phyloP scores from a whole-genome alignment of 1,140 invertebrate genomes.

The Glossosoma conforme region DNA sequence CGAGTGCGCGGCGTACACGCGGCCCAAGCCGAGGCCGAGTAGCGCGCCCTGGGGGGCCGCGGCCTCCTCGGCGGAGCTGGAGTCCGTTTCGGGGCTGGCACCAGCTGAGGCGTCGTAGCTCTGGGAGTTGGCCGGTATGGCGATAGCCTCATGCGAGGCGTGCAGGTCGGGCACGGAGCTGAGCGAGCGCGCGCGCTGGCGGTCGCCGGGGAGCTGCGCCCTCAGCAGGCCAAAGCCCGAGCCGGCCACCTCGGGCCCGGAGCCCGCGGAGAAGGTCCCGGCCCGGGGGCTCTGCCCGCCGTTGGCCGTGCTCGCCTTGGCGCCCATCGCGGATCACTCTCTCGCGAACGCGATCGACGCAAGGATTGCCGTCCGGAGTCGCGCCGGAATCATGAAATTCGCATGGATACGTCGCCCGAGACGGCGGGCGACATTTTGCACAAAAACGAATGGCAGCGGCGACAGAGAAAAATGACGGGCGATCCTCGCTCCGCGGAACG shows the following conservation, averaged over 20 bases:
- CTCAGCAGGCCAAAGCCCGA: constrained; percentile 68
- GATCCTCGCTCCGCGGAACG: too few relatives aligned
- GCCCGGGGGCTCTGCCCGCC: constrained; percentile 66
- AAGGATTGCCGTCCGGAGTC: constrained; percentile 31
- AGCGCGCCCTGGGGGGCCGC: constrained; percentile 46
- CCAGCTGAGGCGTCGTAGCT: constrained; percentile 56
- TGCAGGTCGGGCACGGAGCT: constrained; percentile 77
- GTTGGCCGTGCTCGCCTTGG: constrained; percentile 74
- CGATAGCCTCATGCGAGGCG: constrained; percentile 54
- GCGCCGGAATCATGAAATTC: constrained; percentile 38
- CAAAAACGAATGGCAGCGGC: constrained; percentile 28
- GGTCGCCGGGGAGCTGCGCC: constrained; percentile 64
- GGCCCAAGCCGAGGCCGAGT: constrained; percentile 57
- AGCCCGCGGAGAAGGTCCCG: constrained; percentile 72
- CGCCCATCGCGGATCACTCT: constrained; percentile 59
- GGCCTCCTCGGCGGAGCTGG: constrained; percentile 54
- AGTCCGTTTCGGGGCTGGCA: constrained; percentile 57
- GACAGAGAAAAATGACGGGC: constrained; percentile 26
- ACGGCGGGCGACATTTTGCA: constrained; percentile 43
- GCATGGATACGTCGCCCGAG: constrained; percentile 36
- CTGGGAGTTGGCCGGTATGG: constrained; percentile 49
- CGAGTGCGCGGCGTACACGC: constrained; percentile 82
- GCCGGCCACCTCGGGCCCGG: constrained; percentile 60
- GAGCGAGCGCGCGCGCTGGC: constrained; percentile 74
- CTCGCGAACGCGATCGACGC: constrained; percentile 17